Evolutionary conservation across 2,113 vertebrate species (phyloP).

Genomic region (Herpetotheres cachinnans): DNA sequence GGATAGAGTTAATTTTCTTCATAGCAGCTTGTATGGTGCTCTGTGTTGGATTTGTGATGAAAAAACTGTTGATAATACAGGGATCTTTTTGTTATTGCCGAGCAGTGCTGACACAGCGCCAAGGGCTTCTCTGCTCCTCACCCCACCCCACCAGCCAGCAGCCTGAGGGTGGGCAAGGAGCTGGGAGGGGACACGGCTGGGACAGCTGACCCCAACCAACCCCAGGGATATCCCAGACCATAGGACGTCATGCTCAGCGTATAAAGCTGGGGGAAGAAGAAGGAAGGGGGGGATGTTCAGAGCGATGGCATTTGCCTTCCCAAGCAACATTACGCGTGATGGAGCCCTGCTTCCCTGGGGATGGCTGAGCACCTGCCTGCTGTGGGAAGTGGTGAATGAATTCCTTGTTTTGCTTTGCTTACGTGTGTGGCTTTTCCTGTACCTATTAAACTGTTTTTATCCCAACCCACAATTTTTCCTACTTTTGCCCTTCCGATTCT

Average conservation of each 20-base stretch:
- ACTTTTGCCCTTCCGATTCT: background rate
- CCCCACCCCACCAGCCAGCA: fast-evolving
- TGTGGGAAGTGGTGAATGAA: background rate
- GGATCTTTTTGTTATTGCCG: background rate
- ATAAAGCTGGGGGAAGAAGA: no score
- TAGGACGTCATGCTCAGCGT: fast-evolving
- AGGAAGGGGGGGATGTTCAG: fast-evolving
- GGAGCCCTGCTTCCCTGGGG: background rate
- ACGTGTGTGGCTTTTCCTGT: no score
- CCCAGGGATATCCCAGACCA: background rate
- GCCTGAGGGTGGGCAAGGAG: background rate
- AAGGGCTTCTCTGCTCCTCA: background rate
- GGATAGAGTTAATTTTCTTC: background rate
- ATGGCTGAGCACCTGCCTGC: background rate
- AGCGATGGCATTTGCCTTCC: background rate
- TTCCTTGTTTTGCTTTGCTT: no score
- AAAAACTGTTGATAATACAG: background rate
- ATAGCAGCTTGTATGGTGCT: background rate
- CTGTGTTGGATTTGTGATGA: background rate
- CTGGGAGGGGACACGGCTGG: background rate
- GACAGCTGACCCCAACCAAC: background rate
- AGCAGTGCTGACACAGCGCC: fast-evolving
- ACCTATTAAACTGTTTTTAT: no score
- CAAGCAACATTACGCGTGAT: fast-evolving
- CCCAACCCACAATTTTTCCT: no score